These are phyloP conservation scores for Sterrhoptilus dennistouni DNA, from an alignment of 2,113 vertebrate species.

Conservation along the genomic window DNA sequence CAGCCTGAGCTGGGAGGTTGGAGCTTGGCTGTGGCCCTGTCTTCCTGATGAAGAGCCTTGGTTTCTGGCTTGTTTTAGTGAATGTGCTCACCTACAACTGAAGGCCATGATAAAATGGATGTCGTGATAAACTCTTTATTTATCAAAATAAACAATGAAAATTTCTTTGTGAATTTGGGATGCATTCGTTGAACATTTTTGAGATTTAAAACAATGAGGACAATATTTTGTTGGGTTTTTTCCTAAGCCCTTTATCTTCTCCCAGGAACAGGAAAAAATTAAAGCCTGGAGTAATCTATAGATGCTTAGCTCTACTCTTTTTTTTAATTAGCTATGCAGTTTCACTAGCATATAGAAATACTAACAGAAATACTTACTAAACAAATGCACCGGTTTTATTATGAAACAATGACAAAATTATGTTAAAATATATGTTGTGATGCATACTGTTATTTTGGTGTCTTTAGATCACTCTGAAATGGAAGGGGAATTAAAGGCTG, in stretches of 20 bases:
- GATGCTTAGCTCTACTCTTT: not conserved
- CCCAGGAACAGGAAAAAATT: not conserved
- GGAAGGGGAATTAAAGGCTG: not conserved
- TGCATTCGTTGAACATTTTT: not conserved
- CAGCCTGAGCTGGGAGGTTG: not conserved
- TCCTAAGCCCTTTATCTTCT: not conserved
- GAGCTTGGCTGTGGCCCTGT: not conserved
- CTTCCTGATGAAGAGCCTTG: not conserved
- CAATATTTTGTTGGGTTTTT: accelerated
- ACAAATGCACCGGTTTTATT: not conserved
- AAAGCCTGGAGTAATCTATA: not conserved
- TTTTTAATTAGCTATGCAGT: not conserved
- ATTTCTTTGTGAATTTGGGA: not conserved
- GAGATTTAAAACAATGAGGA: not conserved
- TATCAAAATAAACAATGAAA: not conserved
- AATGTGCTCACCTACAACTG: not conserved
- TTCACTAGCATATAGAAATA: not conserved
- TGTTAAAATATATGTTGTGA: not conserved
- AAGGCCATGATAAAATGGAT: not conserved
- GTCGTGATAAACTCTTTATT: not conserved
- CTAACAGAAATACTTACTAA: not conserved
- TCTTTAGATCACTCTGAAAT: not conserved
- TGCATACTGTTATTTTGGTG: not conserved
- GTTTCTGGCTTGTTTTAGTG: not conserved
- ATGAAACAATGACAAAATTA: not conserved